Evolutionary conservation across 2,113 vertebrate species (phyloP), one percentile per base, ranked within the genome.

Genomic region (Mungos mungo): DNA sequence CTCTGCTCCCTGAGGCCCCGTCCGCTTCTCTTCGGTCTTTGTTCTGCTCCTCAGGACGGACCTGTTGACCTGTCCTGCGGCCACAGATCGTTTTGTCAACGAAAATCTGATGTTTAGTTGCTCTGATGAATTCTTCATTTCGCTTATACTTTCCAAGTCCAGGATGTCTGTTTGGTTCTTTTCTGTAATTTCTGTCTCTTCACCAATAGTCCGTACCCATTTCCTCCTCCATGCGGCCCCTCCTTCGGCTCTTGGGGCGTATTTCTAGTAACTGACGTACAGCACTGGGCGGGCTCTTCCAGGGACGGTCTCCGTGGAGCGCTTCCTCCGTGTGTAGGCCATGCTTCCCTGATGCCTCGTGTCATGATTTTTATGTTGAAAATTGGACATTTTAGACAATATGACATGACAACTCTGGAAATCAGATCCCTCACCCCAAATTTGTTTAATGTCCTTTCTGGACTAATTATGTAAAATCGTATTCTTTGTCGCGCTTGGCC

Each of bases 31-130:
- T 25, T n/a, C 15, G 13, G 27, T 33, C 41, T 31, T 76, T 54
- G n/a, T 12, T 74, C 65, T 35, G n/a, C 29, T 15, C 15, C 35
- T 87, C 66, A 29, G 57, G 50, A 38, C 8, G 23, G 11, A 29
- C 33, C 31, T 47, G 0, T 2, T 69, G 18, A 0, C 60, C 27
- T 50, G 0, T 76, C 9, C 57, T 10, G 6, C 4, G 33, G 66
- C 15, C 74, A 18, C 33, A 15, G 81, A 5, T 9, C 25, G 50
- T 19, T 12, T 9, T 11, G 18, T n/a, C 41, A 0, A 0, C 11
- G 3, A 7, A 18, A 80, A 8, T 23, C 65, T 31, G 23, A 16
- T 4, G 45, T 19, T 7, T 57, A 9, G 25, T 29, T 16, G 11
- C 33, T 33, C 9, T 45, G 0, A n/a, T 16, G 63, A 63, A 41